Percentiles rank a stretch among this genome's conserved stretches.
These are phyloP conservation scores for Drosophila athabasca DNA, from an alignment of 1,140 invertebrate species.

Conservation along the genomic window DNA sequence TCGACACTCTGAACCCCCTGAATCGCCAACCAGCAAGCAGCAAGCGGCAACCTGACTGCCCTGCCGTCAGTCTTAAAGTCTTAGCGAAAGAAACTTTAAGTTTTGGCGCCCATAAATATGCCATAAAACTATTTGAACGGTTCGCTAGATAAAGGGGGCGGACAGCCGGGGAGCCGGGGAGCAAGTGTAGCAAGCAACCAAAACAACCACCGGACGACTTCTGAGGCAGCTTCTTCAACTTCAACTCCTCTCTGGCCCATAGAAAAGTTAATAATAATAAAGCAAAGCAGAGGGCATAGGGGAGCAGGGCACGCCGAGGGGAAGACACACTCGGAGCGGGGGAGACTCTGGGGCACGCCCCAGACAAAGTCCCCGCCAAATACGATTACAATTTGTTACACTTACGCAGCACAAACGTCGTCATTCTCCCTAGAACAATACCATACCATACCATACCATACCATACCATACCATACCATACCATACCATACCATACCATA, in stretches of 20 bases:
- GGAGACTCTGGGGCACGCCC: slow-evolving; percentile 25
- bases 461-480: background rate
- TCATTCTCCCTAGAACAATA: slow-evolving; percentile 27
- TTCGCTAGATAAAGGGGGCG: slow-evolving; percentile 75
- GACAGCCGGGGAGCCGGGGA: slow-evolving; percentile 56
- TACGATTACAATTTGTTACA: slow-evolving; percentile 81
- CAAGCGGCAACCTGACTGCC: too few species aligned
- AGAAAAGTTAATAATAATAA: slow-evolving; percentile 81
- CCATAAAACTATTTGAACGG: slow-evolving; percentile 78
- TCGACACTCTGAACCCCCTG: too few species aligned
- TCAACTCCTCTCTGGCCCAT: slow-evolving; percentile 49
- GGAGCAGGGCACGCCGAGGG: slow-evolving; percentile 10
- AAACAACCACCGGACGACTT: slow-evolving; percentile 60
- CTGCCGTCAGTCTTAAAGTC: slow-evolving; percentile 64
- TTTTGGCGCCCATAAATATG: slow-evolving; percentile 80
- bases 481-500: too few species aligned
- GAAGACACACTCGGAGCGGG: background rate
- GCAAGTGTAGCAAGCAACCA: slow-evolving; percentile 66
- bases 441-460: background rate
- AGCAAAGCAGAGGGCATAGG: slow-evolving; percentile 26
- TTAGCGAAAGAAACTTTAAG: slow-evolving; percentile 73
- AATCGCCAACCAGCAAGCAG: too few species aligned
- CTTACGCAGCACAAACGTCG: slow-evolving; percentile 75
- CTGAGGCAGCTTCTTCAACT: slow-evolving; percentile 38
- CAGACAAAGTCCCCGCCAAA: slow-evolving; percentile 67